Evolutionary conservation across 2,888 invertebrate species (phyloP).

Genomic region (Ochropleura plecta): DNA sequence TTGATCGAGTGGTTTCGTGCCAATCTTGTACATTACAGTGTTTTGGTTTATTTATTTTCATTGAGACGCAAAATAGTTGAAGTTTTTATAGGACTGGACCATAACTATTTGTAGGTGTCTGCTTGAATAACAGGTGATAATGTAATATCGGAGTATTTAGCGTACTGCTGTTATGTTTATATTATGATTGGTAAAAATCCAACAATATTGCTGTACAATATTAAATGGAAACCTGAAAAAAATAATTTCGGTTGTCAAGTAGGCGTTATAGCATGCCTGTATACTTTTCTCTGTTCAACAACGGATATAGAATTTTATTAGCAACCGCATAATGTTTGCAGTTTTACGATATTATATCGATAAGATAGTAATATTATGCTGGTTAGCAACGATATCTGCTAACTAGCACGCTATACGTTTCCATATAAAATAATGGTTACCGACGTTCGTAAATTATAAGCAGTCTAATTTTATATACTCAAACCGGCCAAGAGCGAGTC

Average conservation of each 20-base stretch:
- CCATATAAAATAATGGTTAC: conserved; percentile 15
- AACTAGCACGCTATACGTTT: conserved; percentile 1
- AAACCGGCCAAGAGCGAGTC: too few species aligned
- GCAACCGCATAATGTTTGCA: conserved; percentile 37
- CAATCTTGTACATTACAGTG: conserved; percentile 12
- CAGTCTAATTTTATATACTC: conserved; percentile 12
- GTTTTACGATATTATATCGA: conserved; percentile 34
- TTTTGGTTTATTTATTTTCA: conserved; percentile 2
- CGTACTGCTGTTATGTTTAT: background rate
- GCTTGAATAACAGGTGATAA: too few species aligned
- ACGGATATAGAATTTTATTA: conserved; percentile 16
- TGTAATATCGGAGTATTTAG: background rate
- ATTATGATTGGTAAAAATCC: background rate
- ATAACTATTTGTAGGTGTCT: background rate
- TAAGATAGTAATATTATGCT: conserved; percentile 44
- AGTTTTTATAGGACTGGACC: background rate
- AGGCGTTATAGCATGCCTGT: background rate
- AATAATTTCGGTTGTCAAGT: background rate
- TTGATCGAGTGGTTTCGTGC: background rate
- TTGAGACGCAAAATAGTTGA: background rate
- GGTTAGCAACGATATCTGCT: conserved; percentile 25
- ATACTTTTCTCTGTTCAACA: background rate
- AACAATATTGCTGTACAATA: background rate
- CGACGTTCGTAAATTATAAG: conserved; percentile 19
- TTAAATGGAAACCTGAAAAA: background rate